These are phyloP conservation scores for Catocala sponsa DNA, from an alignment of 2,888 invertebrate genomes.

Conservation along the genomic window DNA sequence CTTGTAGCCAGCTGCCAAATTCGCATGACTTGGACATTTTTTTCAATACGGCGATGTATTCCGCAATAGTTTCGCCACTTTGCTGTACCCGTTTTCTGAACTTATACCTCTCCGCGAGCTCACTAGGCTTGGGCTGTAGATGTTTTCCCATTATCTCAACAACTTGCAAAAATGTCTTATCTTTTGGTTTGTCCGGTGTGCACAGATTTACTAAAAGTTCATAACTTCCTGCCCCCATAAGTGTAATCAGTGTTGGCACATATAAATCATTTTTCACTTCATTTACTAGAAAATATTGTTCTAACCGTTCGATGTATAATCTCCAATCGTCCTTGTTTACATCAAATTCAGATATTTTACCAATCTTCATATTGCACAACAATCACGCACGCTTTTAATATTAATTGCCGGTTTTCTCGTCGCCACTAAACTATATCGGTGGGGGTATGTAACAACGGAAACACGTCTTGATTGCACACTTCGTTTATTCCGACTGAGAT, in stretches of 20 bases:
- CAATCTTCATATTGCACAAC: too few relatives aligned
- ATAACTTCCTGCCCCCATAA: constrained; percentile 12
- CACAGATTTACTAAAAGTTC: constrained; percentile 11
- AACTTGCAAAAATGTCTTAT: background rate
- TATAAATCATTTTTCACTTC: background rate
- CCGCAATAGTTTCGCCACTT: constrained; percentile 9
- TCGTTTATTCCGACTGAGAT: too few relatives aligned
- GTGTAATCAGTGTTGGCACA: constrained; percentile 9
- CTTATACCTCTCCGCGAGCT: constrained; percentile 3
- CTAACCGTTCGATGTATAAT: constrained; percentile 9
- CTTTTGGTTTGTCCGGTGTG: constrained; percentile 9
- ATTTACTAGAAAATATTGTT: constrained; percentile 9
- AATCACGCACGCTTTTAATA: too few relatives aligned
- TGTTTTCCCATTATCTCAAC: constrained; percentile 1
- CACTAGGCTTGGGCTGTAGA: constrained; percentile 9
- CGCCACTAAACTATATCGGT: too few relatives aligned
- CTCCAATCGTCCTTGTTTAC: background rate
- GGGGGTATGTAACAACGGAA: too few relatives aligned
- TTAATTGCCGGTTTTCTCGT: too few relatives aligned
- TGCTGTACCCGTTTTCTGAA: background rate
- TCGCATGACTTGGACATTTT: constrained; percentile 28
- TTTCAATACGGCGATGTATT: constrained; percentile 25
- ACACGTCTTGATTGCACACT: too few relatives aligned
- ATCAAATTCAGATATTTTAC: too few relatives aligned
- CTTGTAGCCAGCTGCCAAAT: constrained; percentile 27